phyloP scores from a whole-genome alignment of 2,888 invertebrate genomes.

The Schizaphis graminum region DNA sequence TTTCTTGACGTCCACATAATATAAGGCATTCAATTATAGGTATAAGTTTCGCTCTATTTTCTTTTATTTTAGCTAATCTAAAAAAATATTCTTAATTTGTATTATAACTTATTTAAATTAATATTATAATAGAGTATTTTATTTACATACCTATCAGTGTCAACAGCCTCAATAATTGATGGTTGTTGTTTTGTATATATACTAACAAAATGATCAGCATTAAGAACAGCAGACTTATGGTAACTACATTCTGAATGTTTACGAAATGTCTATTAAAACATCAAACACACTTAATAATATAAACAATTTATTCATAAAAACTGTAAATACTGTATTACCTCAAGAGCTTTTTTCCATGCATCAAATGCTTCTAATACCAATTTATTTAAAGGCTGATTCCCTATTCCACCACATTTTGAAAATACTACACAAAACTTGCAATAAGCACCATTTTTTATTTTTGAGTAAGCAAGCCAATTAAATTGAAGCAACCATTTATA shows the following conservation, averaged over 20 bases:
- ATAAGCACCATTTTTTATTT: background rate
- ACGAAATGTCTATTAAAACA: background rate
- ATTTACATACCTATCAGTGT: too few relatives aligned
- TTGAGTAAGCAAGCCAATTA: slow-evolving; percentile 8
- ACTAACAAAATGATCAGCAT: background rate
- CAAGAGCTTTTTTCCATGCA: background rate
- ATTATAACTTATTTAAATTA: too few relatives aligned
- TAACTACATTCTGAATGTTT: background rate
- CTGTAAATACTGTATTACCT: background rate
- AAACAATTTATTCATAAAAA: background rate
- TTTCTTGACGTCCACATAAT: slow-evolving; percentile 3
- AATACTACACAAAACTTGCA: background rate
- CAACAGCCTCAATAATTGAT: too few relatives aligned
- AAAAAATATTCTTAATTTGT: too few relatives aligned
- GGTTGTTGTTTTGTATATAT: background rate
- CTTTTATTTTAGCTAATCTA: background rate
- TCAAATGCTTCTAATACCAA: background rate
- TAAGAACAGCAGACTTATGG: background rate
- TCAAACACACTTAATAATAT: background rate
- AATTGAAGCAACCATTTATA: background rate
- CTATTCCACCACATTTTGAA: background rate
- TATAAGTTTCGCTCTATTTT: background rate
- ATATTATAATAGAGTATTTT: too few relatives aligned
- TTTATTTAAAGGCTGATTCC: background rate
- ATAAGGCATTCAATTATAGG: background rate